Evolutionary conservation across 2,113 vertebrate species (phyloP), one percentile per base, ranked within the genome.

Genomic region (Bucco capensis): DNA sequence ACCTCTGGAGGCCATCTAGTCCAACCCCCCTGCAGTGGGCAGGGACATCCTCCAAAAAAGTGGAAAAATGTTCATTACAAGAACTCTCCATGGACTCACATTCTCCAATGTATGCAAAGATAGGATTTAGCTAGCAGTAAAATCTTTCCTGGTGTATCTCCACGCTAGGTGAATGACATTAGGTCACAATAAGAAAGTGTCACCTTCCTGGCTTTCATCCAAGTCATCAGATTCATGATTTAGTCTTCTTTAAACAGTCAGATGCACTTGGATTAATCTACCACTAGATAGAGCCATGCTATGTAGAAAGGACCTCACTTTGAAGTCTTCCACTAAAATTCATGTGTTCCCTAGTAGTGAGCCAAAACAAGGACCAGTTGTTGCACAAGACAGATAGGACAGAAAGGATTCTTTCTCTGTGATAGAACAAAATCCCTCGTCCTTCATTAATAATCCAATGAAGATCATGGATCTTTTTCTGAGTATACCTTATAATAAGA

Each of bases 231-330:
- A 4, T 67, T n/a, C 3, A 9, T 60, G 17, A 23, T 47, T 71
- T 28, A 4, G 22, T 47, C 23, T 28, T 74, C 47, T 53, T 57
- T 77, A n/a, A 65, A 10, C 31, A 53, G 49, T 21, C 35, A 50
- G 25, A 40, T 95, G 93, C 49, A 89, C 54, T 94, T 93, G 38
- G 46, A 27, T 70, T 70, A 23, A 50, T 83, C 49, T 70, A 40
- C 94, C 94, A 83, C 93, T 95, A 96, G 94, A 84, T 93, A 82
- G 93, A 88, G 94, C 93, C 92, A 7, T 93, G 62, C 75, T 75
- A 75, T 72, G 65, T 17, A n/a, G 58, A 82, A 95, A 90, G 37
- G 46, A n/a, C 40, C 23, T 88, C 30, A 2, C 37, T 61, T 2
- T 57, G 33, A 61, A 61, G 23, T n/a, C 33, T 38, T 44, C 14